These are phyloP conservation scores for Lepidocolaptes lacrymiger DNA, from an alignment of 2,797 vertebrate species.

Conservation along the genomic window DNA sequence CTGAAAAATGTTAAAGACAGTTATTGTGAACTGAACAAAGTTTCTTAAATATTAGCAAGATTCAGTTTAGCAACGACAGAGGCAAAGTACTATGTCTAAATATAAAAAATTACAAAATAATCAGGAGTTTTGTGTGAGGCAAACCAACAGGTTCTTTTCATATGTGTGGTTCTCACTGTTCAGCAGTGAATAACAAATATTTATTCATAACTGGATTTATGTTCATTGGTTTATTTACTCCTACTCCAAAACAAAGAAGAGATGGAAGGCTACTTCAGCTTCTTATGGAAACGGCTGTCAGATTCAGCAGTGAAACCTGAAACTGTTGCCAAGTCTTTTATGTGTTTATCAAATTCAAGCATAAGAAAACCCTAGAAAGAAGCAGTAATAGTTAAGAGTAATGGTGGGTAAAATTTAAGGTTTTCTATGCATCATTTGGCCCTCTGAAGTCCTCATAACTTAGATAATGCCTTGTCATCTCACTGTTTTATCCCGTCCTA, in stretches of 20 bases:
- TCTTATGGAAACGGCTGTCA: not conserved
- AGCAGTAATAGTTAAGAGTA: not conserved
- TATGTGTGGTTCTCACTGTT: rapidly evolving
- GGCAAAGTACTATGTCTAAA: not conserved
- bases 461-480: not conserved
- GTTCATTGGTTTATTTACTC: not conserved
- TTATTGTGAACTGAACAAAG: not conserved
- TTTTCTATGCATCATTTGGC: not conserved
- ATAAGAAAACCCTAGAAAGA: not conserved
- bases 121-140: not conserved
- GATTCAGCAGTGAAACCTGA: not conserved
- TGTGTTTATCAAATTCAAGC: not conserved
- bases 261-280: not conserved
- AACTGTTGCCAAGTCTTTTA: not conserved
- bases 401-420: not conserved
- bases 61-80: not conserved
- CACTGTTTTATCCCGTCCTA: not conserved
- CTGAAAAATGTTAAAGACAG: not conserved
- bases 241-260: not conserved
- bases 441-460: not conserved
- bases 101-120: not conserved
- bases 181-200: not conserved
- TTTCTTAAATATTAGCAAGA: not conserved
- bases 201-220: not conserved
- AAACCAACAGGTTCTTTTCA: not conserved